A percentile compares a stretch with the other conserved stretches of the same genome.
Conservation (phyloP, 2,113 vertebrate species). For the Leucoraja erinaceus region DNA sequence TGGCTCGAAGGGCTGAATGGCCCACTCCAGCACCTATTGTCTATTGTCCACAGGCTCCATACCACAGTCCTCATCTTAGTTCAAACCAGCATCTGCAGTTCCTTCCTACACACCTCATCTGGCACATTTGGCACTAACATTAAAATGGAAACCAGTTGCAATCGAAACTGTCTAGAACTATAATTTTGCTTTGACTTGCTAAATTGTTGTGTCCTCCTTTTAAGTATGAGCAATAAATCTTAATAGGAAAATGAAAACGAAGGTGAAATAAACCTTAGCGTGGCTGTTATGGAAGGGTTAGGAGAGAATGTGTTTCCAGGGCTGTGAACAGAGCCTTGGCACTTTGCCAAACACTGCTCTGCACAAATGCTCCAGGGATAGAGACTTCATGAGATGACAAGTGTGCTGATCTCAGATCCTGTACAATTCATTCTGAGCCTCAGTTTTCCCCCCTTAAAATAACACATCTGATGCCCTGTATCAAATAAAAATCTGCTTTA, state of each 20-base stretch:
- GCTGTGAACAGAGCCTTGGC: background rate
- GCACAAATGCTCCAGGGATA: background rate
- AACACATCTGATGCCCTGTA: background rate
- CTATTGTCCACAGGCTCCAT: too few species aligned
- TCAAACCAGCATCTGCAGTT: too few species aligned
- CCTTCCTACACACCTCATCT: too few species aligned
- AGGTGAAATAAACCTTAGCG: background rate
- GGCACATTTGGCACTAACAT: background rate
- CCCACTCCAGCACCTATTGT: too few species aligned
- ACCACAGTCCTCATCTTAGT: too few species aligned
- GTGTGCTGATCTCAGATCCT: background rate
- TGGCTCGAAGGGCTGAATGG: too few species aligned
- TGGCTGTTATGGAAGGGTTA: background rate
- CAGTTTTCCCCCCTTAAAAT: background rate
- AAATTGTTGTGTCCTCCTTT: too few species aligned
- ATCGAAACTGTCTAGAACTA: too few species aligned
- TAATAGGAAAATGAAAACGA: background rate
- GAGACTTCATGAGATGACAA: background rate
- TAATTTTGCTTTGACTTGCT: background rate
- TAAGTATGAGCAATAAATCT: background rate
- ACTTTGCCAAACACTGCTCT: background rate
- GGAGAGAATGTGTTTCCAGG: background rate
- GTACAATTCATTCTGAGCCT: background rate
- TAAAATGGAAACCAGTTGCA: background rate
- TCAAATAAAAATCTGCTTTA: background rate